These are phyloP conservation scores for Trinectes maculatus DNA, from an alignment of 2,113 vertebrate species.

Conservation along the genomic window DNA sequence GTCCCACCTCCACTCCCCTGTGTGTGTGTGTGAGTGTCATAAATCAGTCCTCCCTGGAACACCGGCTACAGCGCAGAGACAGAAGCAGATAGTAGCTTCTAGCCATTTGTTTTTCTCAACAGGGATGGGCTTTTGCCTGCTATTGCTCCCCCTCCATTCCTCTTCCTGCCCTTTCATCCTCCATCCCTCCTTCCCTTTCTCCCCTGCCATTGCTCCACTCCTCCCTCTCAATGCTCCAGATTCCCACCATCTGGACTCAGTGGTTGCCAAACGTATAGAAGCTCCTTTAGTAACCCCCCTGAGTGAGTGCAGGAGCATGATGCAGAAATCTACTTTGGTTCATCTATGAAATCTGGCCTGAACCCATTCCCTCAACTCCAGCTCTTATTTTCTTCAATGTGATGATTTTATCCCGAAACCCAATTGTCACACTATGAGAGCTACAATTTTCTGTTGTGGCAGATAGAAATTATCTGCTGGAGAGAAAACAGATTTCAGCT, in stretches of 20 bases:
- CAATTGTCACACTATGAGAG: constrained; percentile 12
- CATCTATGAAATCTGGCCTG: constrained; percentile 66
- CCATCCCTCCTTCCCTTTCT: constrained; percentile 35
- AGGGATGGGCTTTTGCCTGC: constrained; percentile 42
- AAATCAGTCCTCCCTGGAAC: constrained; percentile 51
- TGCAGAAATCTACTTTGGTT: constrained; percentile 74
- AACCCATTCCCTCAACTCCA: constrained; percentile 38
- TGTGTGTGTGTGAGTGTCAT: constrained; percentile 23
- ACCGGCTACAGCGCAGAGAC: constrained; percentile 43
- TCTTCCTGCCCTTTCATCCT: constrained; percentile 55
- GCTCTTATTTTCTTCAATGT: constrained; percentile 36
- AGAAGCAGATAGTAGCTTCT: constrained; percentile 45
- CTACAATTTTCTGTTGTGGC: background rate
- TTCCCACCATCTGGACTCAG: constrained; percentile 79
- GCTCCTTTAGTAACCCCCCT: constrained; percentile 68
- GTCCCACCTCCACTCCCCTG: background rate
- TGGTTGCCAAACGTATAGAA: constrained; percentile 77
- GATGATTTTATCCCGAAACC: constrained; percentile 25
- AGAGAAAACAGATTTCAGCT: background rate
- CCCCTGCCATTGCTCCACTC: constrained; percentile 24
- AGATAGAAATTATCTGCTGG: constrained; percentile 35
- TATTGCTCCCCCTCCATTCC: constrained; percentile 43
- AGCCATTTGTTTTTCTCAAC: constrained; percentile 70
- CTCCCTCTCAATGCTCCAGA: constrained; percentile 71
- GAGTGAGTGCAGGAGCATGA: constrained; percentile 57